Conservation (phyloP, 2,888 invertebrate genomes). For the Lepidochrysops patricia region DNA sequence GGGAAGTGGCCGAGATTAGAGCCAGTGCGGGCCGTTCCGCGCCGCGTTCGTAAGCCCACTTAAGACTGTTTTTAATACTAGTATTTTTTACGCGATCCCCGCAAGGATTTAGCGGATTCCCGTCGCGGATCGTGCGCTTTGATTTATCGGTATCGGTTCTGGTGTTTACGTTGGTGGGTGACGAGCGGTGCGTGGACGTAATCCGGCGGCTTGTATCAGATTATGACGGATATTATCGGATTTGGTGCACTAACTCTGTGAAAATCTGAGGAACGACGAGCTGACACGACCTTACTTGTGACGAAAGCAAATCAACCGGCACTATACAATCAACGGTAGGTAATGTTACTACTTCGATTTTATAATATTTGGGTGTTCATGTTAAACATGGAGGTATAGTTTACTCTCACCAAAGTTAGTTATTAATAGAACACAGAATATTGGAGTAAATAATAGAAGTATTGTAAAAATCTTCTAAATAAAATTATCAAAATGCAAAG, state of each 20-base stretch:
- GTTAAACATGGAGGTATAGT: neutral
- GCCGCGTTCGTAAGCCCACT: slow-evolving; percentile 79
- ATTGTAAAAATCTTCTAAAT: neutral
- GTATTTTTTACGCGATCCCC: slow-evolving; percentile 77
- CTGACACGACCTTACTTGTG: slow-evolving; percentile 12
- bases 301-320: neutral
- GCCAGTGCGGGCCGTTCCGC: slow-evolving; percentile 77
- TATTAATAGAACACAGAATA: neutral
- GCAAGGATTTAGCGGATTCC: slow-evolving; percentile 73
- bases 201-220: slow-evolving; percentile 67
- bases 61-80: slow-evolving; percentile 84
- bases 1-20: slow-evolving; percentile 85
- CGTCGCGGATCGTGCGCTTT: slow-evolving; percentile 69
- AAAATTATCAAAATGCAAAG: neutral
- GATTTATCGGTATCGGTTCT: slow-evolving; percentile 72
- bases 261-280: slow-evolving; percentile 35
- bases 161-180: slow-evolving; percentile 72
- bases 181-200: slow-evolving; percentile 59
- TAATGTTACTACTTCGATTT: neutral
- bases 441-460: neutral
- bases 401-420: neutral
- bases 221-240: slow-evolving; percentile 69
- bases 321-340: slow-evolving; percentile 1
- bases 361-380: neutral
- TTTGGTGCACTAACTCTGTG: slow-evolving; percentile 58